A percentile compares a stretch with the other conserved stretches of the same genome.
Evolutionary conservation across 2,797 vertebrate genomes (phyloP).

Genomic region (Pachyuromys duprasi): DNA sequence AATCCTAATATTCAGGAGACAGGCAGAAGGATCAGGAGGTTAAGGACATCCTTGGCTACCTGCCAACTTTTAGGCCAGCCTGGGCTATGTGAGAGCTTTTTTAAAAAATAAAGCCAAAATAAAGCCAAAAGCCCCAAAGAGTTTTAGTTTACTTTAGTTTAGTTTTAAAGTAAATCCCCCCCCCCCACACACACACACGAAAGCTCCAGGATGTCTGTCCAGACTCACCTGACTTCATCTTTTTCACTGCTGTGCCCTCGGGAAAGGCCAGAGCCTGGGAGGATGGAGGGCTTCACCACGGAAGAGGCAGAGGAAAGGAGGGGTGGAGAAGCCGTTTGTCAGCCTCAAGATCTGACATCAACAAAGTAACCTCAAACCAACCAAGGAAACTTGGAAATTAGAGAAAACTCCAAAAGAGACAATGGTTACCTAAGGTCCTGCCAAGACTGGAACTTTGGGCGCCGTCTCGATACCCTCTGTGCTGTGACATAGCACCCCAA

Average conservation of each 20-base stretch:
- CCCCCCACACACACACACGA: background rate
- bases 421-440: background rate
- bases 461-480: background rate
- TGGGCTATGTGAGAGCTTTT: background rate
- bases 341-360: background rate
- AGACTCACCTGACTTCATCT: background rate
- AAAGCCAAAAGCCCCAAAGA: background rate
- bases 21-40: background rate
- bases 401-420: background rate
- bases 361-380: background rate
- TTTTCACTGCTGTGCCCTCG: background rate
- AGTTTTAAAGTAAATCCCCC: too few relatives aligned
- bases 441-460: background rate
- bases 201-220: background rate
- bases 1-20: background rate
- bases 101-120: background rate
- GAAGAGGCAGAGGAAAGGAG: background rate
- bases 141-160: too few relatives aligned
- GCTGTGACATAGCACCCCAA: background rate
- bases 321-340: background rate
- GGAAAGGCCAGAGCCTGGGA: background rate
- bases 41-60: background rate
- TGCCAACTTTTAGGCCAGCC: background rate
- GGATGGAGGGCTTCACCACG: background rate
- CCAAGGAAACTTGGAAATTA: background rate